A percentile compares a stretch with the other conserved stretches of the same genome.
These are phyloP conservation scores for Drosophila mimetica DNA, from an alignment of 2,888 invertebrate genomes.

Conservation along the genomic window DNA sequence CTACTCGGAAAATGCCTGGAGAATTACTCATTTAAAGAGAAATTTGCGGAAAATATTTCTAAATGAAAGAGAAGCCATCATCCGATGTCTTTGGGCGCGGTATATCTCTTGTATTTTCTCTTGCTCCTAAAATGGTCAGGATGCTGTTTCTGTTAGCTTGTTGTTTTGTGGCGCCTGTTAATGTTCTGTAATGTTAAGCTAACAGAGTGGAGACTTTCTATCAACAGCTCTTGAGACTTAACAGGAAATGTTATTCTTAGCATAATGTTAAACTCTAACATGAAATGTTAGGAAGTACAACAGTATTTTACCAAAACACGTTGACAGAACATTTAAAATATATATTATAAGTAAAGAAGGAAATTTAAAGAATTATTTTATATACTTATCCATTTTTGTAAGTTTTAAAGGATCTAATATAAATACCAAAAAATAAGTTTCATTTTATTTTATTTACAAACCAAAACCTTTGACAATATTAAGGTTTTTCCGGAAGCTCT, in stretches of 20 bases:
- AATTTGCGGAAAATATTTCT: background rate
- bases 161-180: constrained; percentile 19
- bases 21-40: constrained; percentile 10
- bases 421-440: no score
- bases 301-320: no score
- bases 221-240: background rate
- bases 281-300: no score
- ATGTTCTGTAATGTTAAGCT: background rate
- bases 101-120: constrained; percentile 12
- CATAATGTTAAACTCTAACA: background rate
- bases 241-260: background rate
- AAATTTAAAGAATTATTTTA: no score
- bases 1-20: background rate
- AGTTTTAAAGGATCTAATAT: no score
- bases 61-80: background rate
- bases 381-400: no score
- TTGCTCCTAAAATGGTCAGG: background rate
- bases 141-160: constrained; percentile 19
- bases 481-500: no score
- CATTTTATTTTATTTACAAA: no score
- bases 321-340: no score
- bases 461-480: no score
- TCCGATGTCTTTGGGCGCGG: constrained; percentile 29
- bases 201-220: constrained; percentile 38
- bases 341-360: no score